Evolutionary conservation across 2,797 vertebrate genomes (phyloP), one percentile per base, ranked within the genome.

Genomic region (Myotis pilosus): DNA sequence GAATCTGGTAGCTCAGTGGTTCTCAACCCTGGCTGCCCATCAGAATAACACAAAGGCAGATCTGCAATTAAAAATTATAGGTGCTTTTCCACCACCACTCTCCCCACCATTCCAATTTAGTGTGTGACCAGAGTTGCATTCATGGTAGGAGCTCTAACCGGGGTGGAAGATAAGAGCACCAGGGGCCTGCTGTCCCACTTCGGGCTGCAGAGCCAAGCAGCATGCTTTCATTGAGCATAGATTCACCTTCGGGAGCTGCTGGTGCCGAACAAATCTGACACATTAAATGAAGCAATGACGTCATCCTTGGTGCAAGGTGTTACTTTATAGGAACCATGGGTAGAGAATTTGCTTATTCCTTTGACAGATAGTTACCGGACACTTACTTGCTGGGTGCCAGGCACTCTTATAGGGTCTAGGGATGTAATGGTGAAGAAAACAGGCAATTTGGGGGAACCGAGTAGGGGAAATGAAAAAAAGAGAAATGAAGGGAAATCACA

Each of bases 401-500:
- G 22, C 33, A 38, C 1, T 82, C 49, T 64, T 86, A 4, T 47
- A 79, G 41, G 57, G 13, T 84, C n/a, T 87, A 78, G 60, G 28
- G 55, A 87, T 72, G 33, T 15, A 41, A 92, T 28, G 76, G 17
- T 89, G 51, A 96, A 89, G 15, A 85, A 80, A 85, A 66, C 2
- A 87, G 36, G 22, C 80, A 15, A 68, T 57, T 85, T 62, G 6
- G 20, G 19, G n/a, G 8, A 55, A 87, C 1, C 5, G 64, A 41
- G 49, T 55, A 12, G 10, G 10, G 30, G 41, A 81, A 80, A 72
- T 49, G 16, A 19, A 60, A 64, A 8, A 88, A 55, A 80, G 23
- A 75, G 25, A 91, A 92, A 76, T 53, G 20, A 72, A 90, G 72
- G 49, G 53, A 87, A 86, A 91, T 66, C 30, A 30, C n/a, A 81